Evolutionary conservation across 2,113 vertebrate species (phyloP).

Genomic region (Dasyurus viverrinus): DNA sequence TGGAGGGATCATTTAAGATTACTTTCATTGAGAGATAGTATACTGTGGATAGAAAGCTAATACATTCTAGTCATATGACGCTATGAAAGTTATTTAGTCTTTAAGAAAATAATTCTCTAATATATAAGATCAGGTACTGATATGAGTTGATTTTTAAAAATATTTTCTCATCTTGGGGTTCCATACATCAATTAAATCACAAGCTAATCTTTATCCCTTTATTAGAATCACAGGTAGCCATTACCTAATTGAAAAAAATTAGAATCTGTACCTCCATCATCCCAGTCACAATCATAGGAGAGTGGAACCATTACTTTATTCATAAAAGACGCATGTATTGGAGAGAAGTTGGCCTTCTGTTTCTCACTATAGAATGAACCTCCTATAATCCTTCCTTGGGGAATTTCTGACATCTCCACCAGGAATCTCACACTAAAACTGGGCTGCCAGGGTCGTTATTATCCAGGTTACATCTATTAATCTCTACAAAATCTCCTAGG

Average conservation of each 20-base stretch:
- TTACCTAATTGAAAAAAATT: neutral
- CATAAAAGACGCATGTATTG: neutral
- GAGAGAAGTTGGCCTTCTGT: neutral
- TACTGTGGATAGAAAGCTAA: neutral
- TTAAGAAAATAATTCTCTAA: neutral
- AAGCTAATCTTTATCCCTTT: neutral
- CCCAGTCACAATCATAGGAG: neutral
- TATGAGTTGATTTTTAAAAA: neutral
- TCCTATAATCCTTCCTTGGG: neutral
- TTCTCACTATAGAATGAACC: conserved; percentile 15
- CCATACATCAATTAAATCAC: neutral
- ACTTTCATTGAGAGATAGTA: neutral
- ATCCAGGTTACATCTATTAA: neutral
- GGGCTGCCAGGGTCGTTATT: neutral
- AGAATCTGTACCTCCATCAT: neutral
- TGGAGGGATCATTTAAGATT: neutral
- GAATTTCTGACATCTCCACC: neutral
- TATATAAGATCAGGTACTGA: neutral
- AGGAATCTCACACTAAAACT: neutral
- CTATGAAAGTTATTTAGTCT: neutral
- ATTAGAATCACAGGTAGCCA: neutral
- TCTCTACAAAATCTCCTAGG: neutral
- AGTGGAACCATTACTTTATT: neutral
- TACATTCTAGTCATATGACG: neutral
- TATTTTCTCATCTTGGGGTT: neutral